These are phyloP conservation scores for Dendrocincla fuliginosa DNA, from an alignment of 2,797 vertebrate genomes.

Conservation along the genomic window DNA sequence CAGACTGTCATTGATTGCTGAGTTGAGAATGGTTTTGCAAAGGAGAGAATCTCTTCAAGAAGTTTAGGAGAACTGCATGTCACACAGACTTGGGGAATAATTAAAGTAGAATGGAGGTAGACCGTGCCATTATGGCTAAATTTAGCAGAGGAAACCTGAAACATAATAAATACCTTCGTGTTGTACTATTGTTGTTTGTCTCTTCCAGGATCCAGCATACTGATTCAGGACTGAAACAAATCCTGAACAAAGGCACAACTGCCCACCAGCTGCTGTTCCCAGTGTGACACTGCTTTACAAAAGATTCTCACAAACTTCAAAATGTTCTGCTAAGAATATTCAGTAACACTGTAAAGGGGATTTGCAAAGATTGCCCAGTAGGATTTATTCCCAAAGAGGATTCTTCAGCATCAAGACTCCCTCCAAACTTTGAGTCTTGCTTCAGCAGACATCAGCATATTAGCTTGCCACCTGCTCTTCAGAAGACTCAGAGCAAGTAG, in stretches of 20 bases:
- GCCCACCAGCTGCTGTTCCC: not conserved
- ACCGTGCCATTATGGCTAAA: not conserved
- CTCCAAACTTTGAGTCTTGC: not conserved
- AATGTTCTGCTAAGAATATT: not conserved
- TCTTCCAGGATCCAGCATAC: not conserved
- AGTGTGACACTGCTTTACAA: not conserved
- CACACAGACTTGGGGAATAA: not conserved
- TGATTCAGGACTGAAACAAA: not conserved
- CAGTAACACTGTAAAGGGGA: not conserved
- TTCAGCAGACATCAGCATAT: not conserved
- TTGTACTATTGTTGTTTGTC: not conserved
- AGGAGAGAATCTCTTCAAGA: not conserved
- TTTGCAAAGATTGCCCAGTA: not conserved
- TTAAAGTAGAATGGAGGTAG: not conserved
- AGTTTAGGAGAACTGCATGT: not conserved
- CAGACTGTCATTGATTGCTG: accelerated
- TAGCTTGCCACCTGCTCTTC: not conserved
- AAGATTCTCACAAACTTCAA: not conserved
- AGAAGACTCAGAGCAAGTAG: not conserved
- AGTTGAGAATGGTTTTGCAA: not conserved
- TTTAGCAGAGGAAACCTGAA: not conserved
- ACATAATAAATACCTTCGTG: not conserved
- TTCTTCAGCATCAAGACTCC: not conserved
- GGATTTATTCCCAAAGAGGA: not conserved
- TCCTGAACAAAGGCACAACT: not conserved